Evolutionary conservation across 2,888 invertebrate genomes (phyloP).

Genomic region (Chouioia cunea): DNA sequence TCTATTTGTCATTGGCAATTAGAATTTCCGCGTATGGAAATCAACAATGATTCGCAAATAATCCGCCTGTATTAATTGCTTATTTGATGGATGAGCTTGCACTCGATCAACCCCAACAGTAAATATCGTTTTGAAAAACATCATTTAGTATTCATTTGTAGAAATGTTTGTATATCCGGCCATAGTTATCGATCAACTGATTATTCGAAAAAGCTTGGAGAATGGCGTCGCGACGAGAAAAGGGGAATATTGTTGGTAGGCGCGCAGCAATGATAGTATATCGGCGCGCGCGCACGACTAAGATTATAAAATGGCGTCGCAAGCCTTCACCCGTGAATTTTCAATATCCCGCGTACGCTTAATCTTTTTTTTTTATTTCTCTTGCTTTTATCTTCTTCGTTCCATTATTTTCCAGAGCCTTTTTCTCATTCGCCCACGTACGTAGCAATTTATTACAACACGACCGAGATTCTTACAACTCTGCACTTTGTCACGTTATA

Average conservation of each 20-base stretch:
- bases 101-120: too few species aligned
- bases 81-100: too few species aligned
- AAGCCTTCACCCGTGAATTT: conserved; percentile 4
- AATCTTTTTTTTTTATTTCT: conserved; percentile 2
- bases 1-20: too few species aligned
- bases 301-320: conserved; percentile 36
- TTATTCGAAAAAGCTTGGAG: conserved; percentile 13
- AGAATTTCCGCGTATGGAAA: too few species aligned
- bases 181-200: too few species aligned
- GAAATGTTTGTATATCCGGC: too few species aligned
- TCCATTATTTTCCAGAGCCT: not conserved
- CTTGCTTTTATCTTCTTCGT: conserved; percentile 4
- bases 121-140: too few species aligned
- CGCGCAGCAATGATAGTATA: conserved; percentile 11
- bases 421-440: not conserved
- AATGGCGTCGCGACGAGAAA: not conserved
- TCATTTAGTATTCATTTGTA: too few species aligned
- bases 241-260: not conserved
- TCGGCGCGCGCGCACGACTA: not conserved
- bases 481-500: conserved; percentile 14
- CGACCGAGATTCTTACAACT: conserved; percentile 10
- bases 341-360: conserved; percentile 19
- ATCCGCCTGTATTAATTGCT: too few species aligned
- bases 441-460: conserved; percentile 1
- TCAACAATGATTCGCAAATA: too few species aligned